These are phyloP conservation scores for Napeogenes inachia DNA, from an alignment of 2,888 invertebrate genomes.

Conservation along the genomic window DNA sequence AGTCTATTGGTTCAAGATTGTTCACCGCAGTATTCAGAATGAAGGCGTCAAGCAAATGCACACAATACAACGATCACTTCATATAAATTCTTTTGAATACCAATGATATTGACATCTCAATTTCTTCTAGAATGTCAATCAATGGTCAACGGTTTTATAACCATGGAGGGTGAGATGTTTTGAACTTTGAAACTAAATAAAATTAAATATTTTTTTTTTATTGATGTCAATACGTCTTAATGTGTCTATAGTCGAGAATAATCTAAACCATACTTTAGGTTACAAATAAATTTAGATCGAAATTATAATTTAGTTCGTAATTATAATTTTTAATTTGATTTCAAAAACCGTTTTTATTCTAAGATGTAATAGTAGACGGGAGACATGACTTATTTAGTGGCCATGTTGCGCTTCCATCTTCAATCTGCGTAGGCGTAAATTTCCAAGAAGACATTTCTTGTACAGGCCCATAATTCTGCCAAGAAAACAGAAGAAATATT, in stretches of 20 bases:
- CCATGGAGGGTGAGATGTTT: conserved; percentile 12
- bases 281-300: too few relatives aligned
- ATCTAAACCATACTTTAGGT: too few relatives aligned
- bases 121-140: conserved; percentile 59
- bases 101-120: conserved; percentile 52
- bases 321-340: neutral
- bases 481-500: conserved; percentile 75
- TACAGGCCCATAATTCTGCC: conserved; percentile 68
- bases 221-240: too few relatives aligned
- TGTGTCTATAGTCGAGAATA: too few relatives aligned
- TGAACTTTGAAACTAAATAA: conserved; percentile 34
- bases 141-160: conserved; percentile 65
- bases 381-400: conserved; percentile 73
- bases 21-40: conserved; percentile 16
- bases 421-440: conserved; percentile 75
- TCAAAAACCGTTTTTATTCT: conserved; percentile 1
- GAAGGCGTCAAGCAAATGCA: conserved; percentile 8
- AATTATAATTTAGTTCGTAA: too few relatives aligned
- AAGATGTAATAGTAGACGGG: conserved; percentile 56
- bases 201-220: too few relatives aligned
- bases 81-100: conserved; percentile 50
- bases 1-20: conserved; percentile 34
- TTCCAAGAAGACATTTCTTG: conserved; percentile 75
- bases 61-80: conserved; percentile 53
- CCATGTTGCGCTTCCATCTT: conserved; percentile 73